phyloP scores from a whole-genome alignment of 2,797 vertebrate genomes.

The Tachyglossus aculeatus region DNA sequence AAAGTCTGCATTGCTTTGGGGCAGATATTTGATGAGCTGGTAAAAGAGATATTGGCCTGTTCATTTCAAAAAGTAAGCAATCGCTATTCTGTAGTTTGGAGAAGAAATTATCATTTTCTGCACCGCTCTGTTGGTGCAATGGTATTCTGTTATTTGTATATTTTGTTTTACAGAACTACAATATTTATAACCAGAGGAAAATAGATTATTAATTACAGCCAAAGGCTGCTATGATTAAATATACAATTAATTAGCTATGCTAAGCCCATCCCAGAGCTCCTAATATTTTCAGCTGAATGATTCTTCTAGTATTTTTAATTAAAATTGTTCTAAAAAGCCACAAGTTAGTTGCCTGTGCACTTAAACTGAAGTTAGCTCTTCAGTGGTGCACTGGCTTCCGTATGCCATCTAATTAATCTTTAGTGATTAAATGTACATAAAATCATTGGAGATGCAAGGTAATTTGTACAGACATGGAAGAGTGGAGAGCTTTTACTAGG shows the following conservation, averaged over 20 bases:
- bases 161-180: constrained; percentile 70
- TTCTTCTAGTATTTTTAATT: constrained; percentile 82
- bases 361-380: constrained; percentile 76
- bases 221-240: constrained; percentile 79
- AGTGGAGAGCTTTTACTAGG: constrained; percentile 66
- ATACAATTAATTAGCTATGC: constrained; percentile 81
- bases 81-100: constrained; percentile 19
- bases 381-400: constrained; percentile 70
- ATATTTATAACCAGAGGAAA: constrained; percentile 74
- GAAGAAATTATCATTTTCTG: constrained; percentile 37
- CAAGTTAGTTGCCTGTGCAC: constrained; percentile 72
- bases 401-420: constrained; percentile 78
- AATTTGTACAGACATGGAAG: constrained; percentile 71
- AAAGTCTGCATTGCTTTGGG: constrained; percentile 35
- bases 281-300: constrained; percentile 76
- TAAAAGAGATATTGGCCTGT: constrained; percentile 41
- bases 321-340: constrained; percentile 77
- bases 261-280: constrained; percentile 76
- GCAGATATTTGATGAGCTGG: constrained; percentile 52
- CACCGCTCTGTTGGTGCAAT: constrained; percentile 34
- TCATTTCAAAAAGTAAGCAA: constrained; percentile 51
- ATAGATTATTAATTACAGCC: constrained; percentile 80
- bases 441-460: constrained; percentile 70
- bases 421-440: constrained; percentile 78
- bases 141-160: constrained; percentile 64